phyloP scores from a whole-genome alignment of 2,888 invertebrate species.

The Cataglyphis livida region DNA sequence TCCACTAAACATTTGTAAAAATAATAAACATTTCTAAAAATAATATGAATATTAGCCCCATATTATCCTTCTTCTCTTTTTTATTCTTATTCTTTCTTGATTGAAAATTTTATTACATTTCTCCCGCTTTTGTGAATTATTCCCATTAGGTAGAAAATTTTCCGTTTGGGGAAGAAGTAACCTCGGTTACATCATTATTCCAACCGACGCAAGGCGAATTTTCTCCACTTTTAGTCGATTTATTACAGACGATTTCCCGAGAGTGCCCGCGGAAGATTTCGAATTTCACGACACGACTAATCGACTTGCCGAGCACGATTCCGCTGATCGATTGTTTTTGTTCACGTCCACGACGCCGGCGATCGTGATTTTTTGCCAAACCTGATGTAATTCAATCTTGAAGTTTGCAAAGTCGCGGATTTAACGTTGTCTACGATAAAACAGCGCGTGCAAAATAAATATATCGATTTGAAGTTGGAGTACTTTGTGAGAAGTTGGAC shows the following conservation, averaged over 20 bases:
- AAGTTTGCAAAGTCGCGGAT: slow-evolving; percentile 43
- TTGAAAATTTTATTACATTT: neutral
- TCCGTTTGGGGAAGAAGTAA: neutral
- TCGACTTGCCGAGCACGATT: slow-evolving; percentile 67
- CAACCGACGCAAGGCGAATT: slow-evolving; percentile 13
- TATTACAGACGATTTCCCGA: slow-evolving; percentile 29
- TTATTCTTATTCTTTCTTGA: neutral
- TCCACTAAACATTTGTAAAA: neutral
- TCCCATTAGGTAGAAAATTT: neutral
- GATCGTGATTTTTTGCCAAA: slow-evolving; percentile 35
- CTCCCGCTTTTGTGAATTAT: neutral
- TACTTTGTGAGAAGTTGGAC: neutral
- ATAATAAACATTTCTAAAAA: neutral
- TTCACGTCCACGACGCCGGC: neutral
- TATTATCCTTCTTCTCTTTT: neutral
- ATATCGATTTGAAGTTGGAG: slow-evolving; percentile 31
- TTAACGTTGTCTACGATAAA: slow-evolving; percentile 29
- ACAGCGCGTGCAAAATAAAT: slow-evolving; percentile 25
- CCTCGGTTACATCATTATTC: slow-evolving; percentile 27
- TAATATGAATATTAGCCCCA: neutral
- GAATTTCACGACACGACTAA: slow-evolving; percentile 56
- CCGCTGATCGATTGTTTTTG: slow-evolving; percentile 66
- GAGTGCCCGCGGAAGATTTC: slow-evolving; percentile 23
- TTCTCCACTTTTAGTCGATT: slow-evolving; percentile 23
- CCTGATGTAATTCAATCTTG: slow-evolving; percentile 40